Evolutionary conservation across 2,113 vertebrate species (phyloP), one percentile per base, ranked within the genome.

Genomic region (Tringa solitaria): DNA sequence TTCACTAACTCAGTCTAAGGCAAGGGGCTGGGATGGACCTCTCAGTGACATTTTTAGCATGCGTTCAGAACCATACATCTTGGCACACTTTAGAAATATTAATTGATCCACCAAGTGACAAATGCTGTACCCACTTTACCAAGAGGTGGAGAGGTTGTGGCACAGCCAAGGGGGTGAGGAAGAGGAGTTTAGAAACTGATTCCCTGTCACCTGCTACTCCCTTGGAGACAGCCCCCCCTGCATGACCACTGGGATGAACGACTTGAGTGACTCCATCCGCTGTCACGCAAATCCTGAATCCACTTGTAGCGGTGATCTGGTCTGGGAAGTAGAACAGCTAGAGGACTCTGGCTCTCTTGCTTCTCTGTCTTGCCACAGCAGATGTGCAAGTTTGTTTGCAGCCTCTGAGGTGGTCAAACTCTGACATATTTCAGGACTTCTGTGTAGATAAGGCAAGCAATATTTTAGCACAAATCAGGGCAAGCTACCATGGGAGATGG

Each of bases 251-350:
- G 57, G 32, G 24, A 33, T 72, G 19, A 93, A 50, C 9, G 5
- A 27, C 28, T 53, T 41, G 37, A 41, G 54, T 1, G 1, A 17
- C 81, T 50, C 12, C 21, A 51, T 41, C 22, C 0, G 0, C 56
- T 73, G 15, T 69, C 64, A 67, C 82, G 32, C 26, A 70, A 24
- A 35, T 27, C 43, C 57, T 54, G 48, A 69, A 65, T n/a, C 24
- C 2, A 0, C 30, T 23, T 4, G 5, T 48, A 48, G 39, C 54
- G 60, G 23, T 1, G 3, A 16, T 59, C 41, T 54, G 57, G 39
- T 91, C 53, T 77, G 45, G 26, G 50, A 70, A 77, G n/a, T n/a
- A 43, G n/a, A 79, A 68, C 14, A 53, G 3, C 2, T 3, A 4
- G 20, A 45, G 37, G 37, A 23, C 41, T 76, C 60, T 4, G 9